Percentiles rank a stretch among this genome's conserved stretches.
Conservation (phyloP, 2,113 vertebrate species). For the Bufo gargarizans region DNA sequence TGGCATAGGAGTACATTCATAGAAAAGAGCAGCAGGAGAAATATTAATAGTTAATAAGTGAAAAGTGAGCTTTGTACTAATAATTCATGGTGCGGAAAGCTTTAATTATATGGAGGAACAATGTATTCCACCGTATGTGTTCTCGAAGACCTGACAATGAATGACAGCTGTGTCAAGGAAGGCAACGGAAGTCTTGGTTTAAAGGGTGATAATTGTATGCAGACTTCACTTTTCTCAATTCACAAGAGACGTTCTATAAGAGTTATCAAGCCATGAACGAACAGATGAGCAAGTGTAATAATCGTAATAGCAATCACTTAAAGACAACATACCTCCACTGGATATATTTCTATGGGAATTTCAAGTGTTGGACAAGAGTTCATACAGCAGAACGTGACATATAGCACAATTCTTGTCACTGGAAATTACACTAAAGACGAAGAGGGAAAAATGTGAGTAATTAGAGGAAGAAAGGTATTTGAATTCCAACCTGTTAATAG, state of each 20-base stretch:
- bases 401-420: not conserved
- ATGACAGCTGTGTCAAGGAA: conserved; percentile 29
- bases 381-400: conserved; percentile 14
- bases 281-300: conserved; percentile 41
- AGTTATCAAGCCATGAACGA: conserved; percentile 31
- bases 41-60: not conserved
- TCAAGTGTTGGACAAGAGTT: conserved; percentile 7
- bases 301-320: not conserved
- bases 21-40: not conserved
- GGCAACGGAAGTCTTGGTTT: conserved; percentile 24
- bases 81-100: not conserved
- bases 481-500: not conserved
- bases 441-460: not conserved
- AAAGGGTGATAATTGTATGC: conserved; percentile 33
- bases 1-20: not conserved
- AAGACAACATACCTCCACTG: not conserved
- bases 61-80: not conserved
- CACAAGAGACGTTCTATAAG: conserved; percentile 18
- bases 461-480: not conserved
- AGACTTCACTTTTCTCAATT: conserved; percentile 31
- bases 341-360: not conserved
- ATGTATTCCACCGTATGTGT: not conserved
- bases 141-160: not conserved
- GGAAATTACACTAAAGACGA: not conserved
- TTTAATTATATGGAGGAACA: conserved; percentile 12